Evolutionary conservation across 2,888 invertebrate species (phyloP), one percentile per base, ranked within the genome.

Genomic region (Dione vanillae): DNA sequence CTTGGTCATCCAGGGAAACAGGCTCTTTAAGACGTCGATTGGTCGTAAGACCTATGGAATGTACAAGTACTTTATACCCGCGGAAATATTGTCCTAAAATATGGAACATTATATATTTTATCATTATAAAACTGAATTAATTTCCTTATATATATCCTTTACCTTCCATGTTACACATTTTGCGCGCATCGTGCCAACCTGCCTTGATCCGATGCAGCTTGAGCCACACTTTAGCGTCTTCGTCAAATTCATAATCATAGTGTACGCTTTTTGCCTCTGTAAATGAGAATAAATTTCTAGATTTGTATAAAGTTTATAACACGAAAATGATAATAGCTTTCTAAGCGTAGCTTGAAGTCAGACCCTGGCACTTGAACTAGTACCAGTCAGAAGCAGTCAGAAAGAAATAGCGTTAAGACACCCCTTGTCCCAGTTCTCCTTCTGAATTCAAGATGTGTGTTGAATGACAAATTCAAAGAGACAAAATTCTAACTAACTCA

Each of bases 101-200:
- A n/a, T n/a, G n/a, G n/a, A n/a, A n/a, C n/a, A 27, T 27, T 27
- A 47, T 47, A 16, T 9, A 9, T 47, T 9, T 47, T 47, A 9
- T n/a, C 0, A 10, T 16, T n/a, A 2, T 16, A 40, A 10, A 40
- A 10, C 9, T 19, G 5, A 0, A 12, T 41, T 40, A 40, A 40
- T 16, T 19, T 59, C n/a, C 0, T 19, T 16, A n/a, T 2, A 40
- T 2, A 0, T 19, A 8, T 16, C 8, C 11, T 16, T 49, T 27
- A 62, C 64, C 64, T 64, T 64, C 64, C 49, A 64, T 37, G 16
- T 64, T 47, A 37, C 64, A 64, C 37, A 37, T 49, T 35, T 49
- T 64, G 11, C 62, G 62, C 14, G 62, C 62, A 14, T 64, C 47
- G 16, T 64, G 62, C 62, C 62, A 64, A 37, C 12, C 16, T 7